These are phyloP conservation scores for Nomada lathburiana DNA, from an alignment of 2,888 invertebrate species.

Conservation along the genomic window DNA sequence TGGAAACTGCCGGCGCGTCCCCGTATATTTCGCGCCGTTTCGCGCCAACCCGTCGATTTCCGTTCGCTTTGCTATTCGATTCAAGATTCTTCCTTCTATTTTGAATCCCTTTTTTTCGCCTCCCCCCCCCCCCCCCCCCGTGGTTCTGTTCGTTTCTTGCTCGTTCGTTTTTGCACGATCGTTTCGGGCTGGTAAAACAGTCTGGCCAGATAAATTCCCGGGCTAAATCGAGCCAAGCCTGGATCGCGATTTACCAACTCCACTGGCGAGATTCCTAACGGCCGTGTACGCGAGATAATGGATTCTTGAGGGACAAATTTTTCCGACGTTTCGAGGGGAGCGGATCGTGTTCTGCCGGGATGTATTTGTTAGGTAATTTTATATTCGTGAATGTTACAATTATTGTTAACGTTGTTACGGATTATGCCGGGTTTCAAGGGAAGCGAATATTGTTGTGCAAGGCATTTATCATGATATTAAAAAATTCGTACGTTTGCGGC, in stretches of 20 bases:
- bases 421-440: too few species aligned
- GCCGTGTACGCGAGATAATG: constrained; percentile 23
- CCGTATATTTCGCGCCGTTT: constrained; percentile 49
- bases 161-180: constrained; percentile 5
- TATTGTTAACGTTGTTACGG: too few species aligned
- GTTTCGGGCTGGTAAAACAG: not conserved
- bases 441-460: too few species aligned
- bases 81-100: not conserved
- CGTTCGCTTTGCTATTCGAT: constrained; percentile 4
- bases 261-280: constrained; percentile 7
- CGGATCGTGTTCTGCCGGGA: not conserved
- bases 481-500: too few species aligned
- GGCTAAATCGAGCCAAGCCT: constrained; percentile 47
- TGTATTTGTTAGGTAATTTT: too few species aligned
- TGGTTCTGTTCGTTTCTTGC: not conserved
- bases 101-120: not conserved
- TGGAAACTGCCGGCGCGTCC: constrained; percentile 35
- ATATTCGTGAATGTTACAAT: too few species aligned
- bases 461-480: too few species aligned
- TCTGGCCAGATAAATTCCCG: constrained; percentile 46
- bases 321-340: not conserved
- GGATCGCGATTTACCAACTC: constrained; percentile 50
- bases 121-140: not conserved
- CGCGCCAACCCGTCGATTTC: constrained; percentile 1
- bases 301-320: constrained; percentile 9